These are phyloP conservation scores for Anguilla anguilla DNA, from an alignment of 2,797 vertebrate genomes.

Conservation along the genomic window DNA sequence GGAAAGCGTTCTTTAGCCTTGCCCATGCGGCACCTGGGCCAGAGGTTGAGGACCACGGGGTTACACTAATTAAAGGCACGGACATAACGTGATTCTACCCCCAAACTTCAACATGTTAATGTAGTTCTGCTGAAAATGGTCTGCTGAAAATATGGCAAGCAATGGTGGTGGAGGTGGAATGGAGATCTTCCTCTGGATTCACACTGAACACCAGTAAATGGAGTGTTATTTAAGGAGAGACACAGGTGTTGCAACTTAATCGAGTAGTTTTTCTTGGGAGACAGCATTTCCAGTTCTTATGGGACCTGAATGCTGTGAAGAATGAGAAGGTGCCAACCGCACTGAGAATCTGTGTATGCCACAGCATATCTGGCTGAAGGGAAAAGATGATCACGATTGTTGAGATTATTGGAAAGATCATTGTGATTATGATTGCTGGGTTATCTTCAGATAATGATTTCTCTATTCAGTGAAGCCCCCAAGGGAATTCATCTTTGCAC, in stretches of 20 bases:
- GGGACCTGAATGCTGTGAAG: background rate
- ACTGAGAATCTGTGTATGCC: background rate
- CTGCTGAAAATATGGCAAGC: slow-evolving; percentile 12
- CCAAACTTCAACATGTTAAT: background rate
- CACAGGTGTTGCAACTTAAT: background rate
- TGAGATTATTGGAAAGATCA: background rate
- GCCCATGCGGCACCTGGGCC: too few species aligned
- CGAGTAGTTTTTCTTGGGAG: background rate
- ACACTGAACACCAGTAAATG: too few species aligned
- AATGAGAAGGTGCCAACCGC: background rate
- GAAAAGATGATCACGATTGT: background rate
- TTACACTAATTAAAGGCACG: background rate
- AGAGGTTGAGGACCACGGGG: background rate
- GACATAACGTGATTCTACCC: background rate
- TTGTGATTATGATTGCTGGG: background rate
- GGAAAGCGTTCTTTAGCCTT: background rate
- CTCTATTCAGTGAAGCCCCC: background rate
- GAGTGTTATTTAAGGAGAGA: background rate
- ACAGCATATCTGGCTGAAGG: too few species aligned
- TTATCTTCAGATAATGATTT: background rate
- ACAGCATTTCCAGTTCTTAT: background rate
- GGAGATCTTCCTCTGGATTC: background rate
- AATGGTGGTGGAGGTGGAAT: background rate
- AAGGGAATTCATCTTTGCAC: background rate
- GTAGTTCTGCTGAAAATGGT: background rate